Evolutionary conservation across 2,797 vertebrate genomes (phyloP), one percentile per base, ranked within the genome.

Genomic region (Hyperoplus lanceolatus): DNA sequence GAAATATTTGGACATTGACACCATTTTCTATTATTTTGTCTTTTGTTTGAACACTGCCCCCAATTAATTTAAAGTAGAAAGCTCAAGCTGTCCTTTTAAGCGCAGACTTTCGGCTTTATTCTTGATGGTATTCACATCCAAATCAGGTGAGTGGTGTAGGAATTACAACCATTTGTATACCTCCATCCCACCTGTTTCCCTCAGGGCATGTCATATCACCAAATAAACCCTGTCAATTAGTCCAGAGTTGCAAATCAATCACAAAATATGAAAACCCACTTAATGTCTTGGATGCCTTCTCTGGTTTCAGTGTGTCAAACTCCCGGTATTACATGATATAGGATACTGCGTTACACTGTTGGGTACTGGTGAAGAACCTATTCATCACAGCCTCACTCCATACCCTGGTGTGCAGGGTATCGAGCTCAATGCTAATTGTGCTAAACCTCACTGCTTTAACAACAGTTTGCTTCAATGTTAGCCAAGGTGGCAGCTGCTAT

Each of bases 1-100:
- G 2, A 75, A 29, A 14, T 13, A 58, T 65, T 36, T 66, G 66
- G 62, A 56, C 50, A 60, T 81, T 65, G 46, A 61, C 84, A 12
- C 50, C 43, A 43, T 59, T 45, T 59, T 51, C 41, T 74, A 7
- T 45, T 45, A 45, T 45, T 7, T 11, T 7, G 43, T 68, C 36
- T 61, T 56, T 72, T 64, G 66, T 61, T 74, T 72, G 42, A 13
- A 43, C 62, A 42, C 49, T 29, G 29, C 29, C 29, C 29, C 29
- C 29, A 29, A 29, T 29, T 29, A 29, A 29, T 29, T 29, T 29
- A 29, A 29, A 29, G 29, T 29, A 29, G 29, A 29, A 29, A 29
- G 29, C 29, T 29, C 29, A 29, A 29, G 29, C 29, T 29, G 29
- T 29, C 29, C 29, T 29, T 29, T 29, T 29, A 29, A 29, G 29